These are phyloP conservation scores for Cephonodes hylas DNA, from an alignment of 2,888 invertebrate genomes.

Conservation along the genomic window DNA sequence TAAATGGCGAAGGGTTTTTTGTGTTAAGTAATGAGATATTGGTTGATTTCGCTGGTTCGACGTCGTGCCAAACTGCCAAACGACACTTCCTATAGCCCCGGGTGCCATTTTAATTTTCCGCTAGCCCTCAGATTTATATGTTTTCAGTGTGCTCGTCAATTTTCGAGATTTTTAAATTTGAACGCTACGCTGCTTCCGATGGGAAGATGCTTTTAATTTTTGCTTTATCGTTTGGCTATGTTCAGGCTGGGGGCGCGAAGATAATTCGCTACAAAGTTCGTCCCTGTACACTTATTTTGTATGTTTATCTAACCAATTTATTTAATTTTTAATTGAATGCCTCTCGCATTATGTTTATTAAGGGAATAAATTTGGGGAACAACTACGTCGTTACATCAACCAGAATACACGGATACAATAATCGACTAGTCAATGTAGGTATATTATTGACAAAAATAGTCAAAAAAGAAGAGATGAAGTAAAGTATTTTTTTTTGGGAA, in stretches of 20 bases:
- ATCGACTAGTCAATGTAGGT: too few relatives aligned
- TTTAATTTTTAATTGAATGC: too few relatives aligned
- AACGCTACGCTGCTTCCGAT: constrained; percentile 60
- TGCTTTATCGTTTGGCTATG: constrained; percentile 39
- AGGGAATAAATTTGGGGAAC: too few relatives aligned
- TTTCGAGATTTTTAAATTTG: constrained; percentile 71
- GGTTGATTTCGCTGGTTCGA: constrained; percentile 42
- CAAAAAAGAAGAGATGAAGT: too few relatives aligned
- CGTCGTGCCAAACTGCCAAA: constrained; percentile 40
- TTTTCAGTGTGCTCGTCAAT: constrained; percentile 71
- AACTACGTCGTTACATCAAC: too few relatives aligned
- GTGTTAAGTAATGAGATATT: constrained; percentile 48
- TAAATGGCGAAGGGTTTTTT: constrained; percentile 39
- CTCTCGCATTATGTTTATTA: too few relatives aligned
- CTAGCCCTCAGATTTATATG: constrained; percentile 75
- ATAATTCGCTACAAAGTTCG: background rate
- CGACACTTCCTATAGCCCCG: constrained; percentile 51
- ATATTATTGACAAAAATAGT: too few relatives aligned
- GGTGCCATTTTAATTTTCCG: constrained; percentile 76
- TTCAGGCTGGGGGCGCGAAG: constrained; percentile 21
- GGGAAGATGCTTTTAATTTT: constrained; percentile 41
- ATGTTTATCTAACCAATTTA: too few relatives aligned
- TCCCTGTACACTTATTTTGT: too few relatives aligned
- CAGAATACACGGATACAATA: too few relatives aligned
- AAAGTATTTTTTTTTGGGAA: too few relatives aligned